A percentile compares a stretch with the other conserved stretches of the same genome.
Conservation (phyloP, 2,797 vertebrate species). For the Xerus rutilus region DNA sequence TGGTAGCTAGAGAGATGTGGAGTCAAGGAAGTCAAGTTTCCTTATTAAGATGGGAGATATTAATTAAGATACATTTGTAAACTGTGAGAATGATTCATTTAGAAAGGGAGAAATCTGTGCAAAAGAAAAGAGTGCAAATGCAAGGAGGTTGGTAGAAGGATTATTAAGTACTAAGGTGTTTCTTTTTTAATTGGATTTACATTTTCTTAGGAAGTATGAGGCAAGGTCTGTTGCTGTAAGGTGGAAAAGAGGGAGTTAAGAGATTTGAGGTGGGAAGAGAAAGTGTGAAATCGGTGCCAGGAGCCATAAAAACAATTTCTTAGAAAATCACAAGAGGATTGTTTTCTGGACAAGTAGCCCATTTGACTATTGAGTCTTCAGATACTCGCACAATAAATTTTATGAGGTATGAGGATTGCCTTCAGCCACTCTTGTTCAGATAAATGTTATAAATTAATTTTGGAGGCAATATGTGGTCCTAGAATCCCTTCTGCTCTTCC, state of each 20-base stretch:
- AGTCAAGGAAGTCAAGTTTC: neutral
- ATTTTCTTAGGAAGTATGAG: neutral
- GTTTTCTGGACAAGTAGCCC: neutral
- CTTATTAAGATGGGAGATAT: neutral
- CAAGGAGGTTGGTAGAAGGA: neutral
- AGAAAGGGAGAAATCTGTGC: neutral
- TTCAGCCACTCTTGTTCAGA: constrained; percentile 27
- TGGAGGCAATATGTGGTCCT: constrained; percentile 4
- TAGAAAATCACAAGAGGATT: neutral
- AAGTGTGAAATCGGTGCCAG: neutral
- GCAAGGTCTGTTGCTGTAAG: neutral
- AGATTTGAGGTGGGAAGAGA: neutral
- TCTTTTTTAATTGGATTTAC: neutral
- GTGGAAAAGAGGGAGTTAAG: neutral
- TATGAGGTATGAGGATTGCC: neutral
- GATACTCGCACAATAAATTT: neutral
- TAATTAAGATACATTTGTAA: neutral
- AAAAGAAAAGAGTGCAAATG: neutral
- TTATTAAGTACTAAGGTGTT: neutral
- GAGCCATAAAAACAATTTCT: neutral
- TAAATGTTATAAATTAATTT: constrained; percentile 42
- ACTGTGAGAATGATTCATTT: neutral
- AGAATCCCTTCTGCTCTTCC: constrained; percentile 4
- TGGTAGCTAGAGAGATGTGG: neutral
- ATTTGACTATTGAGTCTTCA: neutral